A percentile compares a stretch with the other conserved stretches of the same genome.
phyloP scores from a whole-genome alignment of 1,140 invertebrate genomes.

The Rhyacophila brunnea region DNA sequence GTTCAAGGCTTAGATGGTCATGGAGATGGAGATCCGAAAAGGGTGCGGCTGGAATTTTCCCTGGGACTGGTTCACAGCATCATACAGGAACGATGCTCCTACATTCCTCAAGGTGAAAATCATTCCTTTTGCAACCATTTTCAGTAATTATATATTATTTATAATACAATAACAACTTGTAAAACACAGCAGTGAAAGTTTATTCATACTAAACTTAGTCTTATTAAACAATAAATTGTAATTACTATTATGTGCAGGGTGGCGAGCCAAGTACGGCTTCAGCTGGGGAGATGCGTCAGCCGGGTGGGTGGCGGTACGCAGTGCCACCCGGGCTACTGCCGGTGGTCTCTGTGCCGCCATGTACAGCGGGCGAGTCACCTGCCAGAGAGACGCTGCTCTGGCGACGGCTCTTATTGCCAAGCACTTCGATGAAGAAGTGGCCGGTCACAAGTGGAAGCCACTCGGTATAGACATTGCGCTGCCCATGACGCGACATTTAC shows the following conservation, averaged over 20 bases:
- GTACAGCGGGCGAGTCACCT: slow-evolving; percentile 26
- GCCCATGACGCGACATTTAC: slow-evolving; percentile 27
- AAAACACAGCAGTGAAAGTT: too few relatives aligned
- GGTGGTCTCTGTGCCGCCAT: slow-evolving; percentile 19
- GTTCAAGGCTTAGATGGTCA: slow-evolving; percentile 16
- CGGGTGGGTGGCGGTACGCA: slow-evolving; percentile 8
- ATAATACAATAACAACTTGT: neutral
- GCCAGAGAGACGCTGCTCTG: slow-evolving; percentile 16
- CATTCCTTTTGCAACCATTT: too few relatives aligned
- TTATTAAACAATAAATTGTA: too few relatives aligned
- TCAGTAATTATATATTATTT: too few relatives aligned
- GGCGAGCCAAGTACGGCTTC: slow-evolving; percentile 29
- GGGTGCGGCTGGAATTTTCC: slow-evolving; percentile 43
- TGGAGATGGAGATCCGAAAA: slow-evolving; percentile 36
- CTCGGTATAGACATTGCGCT: slow-evolving; percentile 28
- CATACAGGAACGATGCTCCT: slow-evolving; percentile 83
- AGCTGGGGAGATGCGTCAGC: slow-evolving; percentile 30
- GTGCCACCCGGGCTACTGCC: slow-evolving; percentile 1
- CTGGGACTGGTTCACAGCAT: slow-evolving; percentile 67
- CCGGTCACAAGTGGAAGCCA: slow-evolving; percentile 31
- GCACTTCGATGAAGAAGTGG: slow-evolving; percentile 29
- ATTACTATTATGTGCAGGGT: too few relatives aligned
- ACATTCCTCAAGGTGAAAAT: slow-evolving; percentile 62
- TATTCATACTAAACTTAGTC: too few relatives aligned
- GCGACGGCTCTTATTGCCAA: slow-evolving; percentile 15